Conservation (phyloP, 2,113 vertebrate genomes). For the Australoheros scitulus region DNA sequence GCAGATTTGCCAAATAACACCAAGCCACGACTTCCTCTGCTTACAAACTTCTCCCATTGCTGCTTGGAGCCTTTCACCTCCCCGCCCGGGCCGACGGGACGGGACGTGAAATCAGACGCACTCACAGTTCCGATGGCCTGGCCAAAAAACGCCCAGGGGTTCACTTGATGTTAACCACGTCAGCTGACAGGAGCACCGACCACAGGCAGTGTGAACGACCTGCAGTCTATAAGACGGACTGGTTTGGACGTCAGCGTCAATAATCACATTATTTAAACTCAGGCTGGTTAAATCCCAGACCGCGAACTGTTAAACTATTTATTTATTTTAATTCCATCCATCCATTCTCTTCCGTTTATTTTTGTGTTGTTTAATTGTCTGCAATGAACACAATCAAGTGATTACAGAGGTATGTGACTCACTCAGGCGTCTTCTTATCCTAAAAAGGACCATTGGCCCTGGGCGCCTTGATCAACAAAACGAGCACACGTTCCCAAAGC, state of each 20-base stretch:
- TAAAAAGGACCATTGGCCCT: rapidly evolving
- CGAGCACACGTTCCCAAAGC: background rate
- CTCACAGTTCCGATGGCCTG: rapidly evolving
- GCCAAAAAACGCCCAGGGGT: background rate
- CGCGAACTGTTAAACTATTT: background rate
- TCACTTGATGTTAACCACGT: background rate
- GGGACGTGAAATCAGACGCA: rapidly evolving
- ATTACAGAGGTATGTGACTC: background rate
- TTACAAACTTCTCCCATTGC: conserved; percentile 53
- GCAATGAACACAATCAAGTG: background rate
- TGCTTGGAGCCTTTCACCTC: background rate
- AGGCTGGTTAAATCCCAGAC: no score
- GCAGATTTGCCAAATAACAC: conserved; percentile 58
- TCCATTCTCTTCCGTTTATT: background rate
- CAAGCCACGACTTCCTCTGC: conserved; percentile 12
- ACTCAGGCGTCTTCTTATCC: rapidly evolving
- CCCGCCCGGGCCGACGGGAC: conserved; percentile 18
- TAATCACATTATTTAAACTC: no score
- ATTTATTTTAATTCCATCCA: background rate
- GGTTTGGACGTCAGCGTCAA: no score
- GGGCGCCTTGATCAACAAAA: background rate
- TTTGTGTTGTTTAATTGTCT: background rate
- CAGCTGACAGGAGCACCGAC: background rate
- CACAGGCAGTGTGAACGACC: rapidly evolving
- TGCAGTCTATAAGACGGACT: no score